These are phyloP conservation scores for Maniola hyperantus DNA, from an alignment of 2,888 invertebrate species.

Conservation along the genomic window DNA sequence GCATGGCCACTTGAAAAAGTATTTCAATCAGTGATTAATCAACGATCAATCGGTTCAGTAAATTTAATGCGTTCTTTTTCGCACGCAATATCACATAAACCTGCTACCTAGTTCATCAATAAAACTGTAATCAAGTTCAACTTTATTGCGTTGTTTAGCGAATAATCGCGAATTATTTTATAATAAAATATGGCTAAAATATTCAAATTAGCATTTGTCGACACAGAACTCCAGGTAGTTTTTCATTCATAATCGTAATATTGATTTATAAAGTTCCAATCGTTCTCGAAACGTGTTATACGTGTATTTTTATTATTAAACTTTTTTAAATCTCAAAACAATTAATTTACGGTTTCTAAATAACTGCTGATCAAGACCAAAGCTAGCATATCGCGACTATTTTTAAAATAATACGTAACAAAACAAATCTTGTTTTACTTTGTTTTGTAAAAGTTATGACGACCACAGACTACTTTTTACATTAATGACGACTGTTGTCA, in stretches of 20 bases:
- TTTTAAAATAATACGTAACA: no score
- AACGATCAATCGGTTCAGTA: background rate
- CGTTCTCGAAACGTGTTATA: conserved; percentile 18
- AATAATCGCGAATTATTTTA: conserved; percentile 16
- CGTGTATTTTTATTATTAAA: conserved; percentile 20
- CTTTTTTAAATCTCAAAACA: conserved; percentile 19
- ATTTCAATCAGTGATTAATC: background rate
- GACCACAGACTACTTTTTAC: no score
- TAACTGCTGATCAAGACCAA: background rate
- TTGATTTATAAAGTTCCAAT: conserved; percentile 27
- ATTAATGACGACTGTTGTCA: no score
- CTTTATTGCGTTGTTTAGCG: conserved; percentile 12
- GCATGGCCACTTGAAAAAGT: no score
- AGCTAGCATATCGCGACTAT: no score
- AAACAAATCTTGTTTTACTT: no score
- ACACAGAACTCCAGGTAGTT: conserved; percentile 16
- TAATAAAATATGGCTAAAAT: conserved; percentile 15
- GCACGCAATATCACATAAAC: background rate
- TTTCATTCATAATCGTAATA: conserved; percentile 24
- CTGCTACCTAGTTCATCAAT: background rate
- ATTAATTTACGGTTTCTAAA: conserved; percentile 3
- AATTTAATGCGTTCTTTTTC: conserved; percentile 9
- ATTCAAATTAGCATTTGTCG: conserved; percentile 18
- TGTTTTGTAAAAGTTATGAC: no score
- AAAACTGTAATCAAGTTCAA: conserved; percentile 16